Percentiles rank a stretch among this genome's conserved stretches.
phyloP scores from a whole-genome alignment of 2,888 invertebrate genomes.

The Scaptomyza flava region DNA sequence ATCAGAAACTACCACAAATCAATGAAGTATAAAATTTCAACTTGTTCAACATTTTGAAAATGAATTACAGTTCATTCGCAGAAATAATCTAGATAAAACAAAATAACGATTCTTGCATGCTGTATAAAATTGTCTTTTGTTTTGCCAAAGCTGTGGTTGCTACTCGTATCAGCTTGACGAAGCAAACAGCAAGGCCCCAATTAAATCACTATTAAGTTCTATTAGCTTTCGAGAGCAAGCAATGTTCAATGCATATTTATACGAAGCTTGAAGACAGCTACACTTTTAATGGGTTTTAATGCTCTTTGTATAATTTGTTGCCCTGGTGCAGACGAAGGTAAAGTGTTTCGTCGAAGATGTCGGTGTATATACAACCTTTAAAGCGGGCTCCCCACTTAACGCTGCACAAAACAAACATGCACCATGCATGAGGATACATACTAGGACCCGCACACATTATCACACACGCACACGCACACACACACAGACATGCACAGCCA shows the following conservation, averaged over 20 bases:
- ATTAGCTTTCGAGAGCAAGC: neutral
- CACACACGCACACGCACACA: conserved; percentile 8
- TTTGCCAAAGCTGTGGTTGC: neutral
- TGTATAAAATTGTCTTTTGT: neutral
- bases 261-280: neutral
- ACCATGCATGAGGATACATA: conserved; percentile 16
- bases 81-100: neutral
- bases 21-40: neutral
- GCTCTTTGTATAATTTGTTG: neutral
- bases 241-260: neutral
- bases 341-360: conserved; percentile 38
- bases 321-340: neutral
- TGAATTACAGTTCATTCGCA: neutral
- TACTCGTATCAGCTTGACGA: neutral
- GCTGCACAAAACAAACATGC: conserved; percentile 39
- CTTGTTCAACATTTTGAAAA: neutral
- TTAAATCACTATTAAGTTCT: neutral
- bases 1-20: neutral
- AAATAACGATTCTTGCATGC: neutral
- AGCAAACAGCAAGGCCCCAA: neutral
- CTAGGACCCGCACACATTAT: neutral
- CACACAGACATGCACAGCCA: no score
- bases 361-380: conserved; percentile 45
- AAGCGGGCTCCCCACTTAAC: conserved; percentile 65
- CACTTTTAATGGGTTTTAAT: conserved; percentile 2